Evolutionary conservation across 2,888 invertebrate species (phyloP).

Genomic region (Drosophila maculinotata): DNA sequence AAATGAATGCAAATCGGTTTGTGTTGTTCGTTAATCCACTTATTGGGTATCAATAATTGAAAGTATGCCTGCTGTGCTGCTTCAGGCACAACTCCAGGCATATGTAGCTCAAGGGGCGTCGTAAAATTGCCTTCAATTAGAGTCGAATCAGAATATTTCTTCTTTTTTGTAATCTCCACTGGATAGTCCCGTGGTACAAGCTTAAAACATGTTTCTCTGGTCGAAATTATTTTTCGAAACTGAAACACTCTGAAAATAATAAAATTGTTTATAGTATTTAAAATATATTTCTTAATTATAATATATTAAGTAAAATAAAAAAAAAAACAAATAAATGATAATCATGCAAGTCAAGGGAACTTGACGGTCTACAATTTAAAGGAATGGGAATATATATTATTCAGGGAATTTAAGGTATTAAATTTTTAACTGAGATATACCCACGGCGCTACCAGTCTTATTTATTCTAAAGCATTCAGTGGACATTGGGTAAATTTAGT

Average conservation of each 20-base stretch:
- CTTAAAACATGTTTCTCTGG: constrained; percentile 92
- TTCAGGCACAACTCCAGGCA: constrained; percentile 95
- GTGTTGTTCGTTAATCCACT: constrained; percentile 89
- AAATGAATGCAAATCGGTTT: constrained; percentile 96
- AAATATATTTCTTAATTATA: background rate
- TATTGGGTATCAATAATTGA: constrained; percentile 92
- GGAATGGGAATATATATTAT: no score
- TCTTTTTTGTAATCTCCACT: constrained; percentile 93
- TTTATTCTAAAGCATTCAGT: no score
- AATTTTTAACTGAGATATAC: no score
- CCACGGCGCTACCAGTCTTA: no score
- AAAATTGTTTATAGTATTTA: background rate
- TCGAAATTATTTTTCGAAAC: constrained; percentile 94
- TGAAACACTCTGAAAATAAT: constrained; percentile 92
- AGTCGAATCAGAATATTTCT: constrained; percentile 90
- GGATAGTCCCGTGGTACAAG: constrained; percentile 93
- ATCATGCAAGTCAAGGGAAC: no score
- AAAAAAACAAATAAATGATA: no score
- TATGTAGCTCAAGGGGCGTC: constrained; percentile 92
- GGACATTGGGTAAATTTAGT: no score
- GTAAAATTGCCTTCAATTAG: constrained; percentile 94
- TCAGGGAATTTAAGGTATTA: no score
- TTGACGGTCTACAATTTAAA: no score
- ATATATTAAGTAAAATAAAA: background rate
- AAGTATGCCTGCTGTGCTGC: constrained; percentile 94